Conservation (phyloP, 1,140 invertebrate species). For the Cecropterus lyciades region DNA sequence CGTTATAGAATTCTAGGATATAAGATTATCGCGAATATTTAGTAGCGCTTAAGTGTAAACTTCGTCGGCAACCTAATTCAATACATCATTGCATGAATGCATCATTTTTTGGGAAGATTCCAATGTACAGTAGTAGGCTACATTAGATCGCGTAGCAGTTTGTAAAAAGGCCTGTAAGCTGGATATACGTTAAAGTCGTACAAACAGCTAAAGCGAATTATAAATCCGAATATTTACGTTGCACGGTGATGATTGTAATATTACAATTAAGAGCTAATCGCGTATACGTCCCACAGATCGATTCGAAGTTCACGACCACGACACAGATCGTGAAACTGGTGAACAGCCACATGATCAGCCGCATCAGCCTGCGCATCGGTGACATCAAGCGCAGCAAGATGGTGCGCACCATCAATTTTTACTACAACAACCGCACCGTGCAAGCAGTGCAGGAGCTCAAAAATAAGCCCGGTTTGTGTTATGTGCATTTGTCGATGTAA, state of each 20-base stretch:
- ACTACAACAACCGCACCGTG: constrained; percentile 98
- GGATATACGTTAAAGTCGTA: no score
- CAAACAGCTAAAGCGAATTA: no score
- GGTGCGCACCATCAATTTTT: constrained; percentile 98
- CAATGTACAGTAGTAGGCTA: no score
- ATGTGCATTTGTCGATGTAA: no score
- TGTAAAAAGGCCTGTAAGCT: no score
- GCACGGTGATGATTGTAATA: background rate
- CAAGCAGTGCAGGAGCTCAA: constrained; percentile 98
- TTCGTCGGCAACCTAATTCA: no score
- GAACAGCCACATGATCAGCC: constrained; percentile 97
- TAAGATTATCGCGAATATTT: no score
- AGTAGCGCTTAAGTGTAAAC: no score
- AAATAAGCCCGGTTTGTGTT: constrained; percentile 90
- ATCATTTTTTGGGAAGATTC: no score
- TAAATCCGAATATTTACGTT: background rate
- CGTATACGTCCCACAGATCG: constrained; percentile 85
- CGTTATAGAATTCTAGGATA: no score
- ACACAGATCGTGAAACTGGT: constrained; percentile 98
- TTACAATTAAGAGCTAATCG: constrained; percentile 53
- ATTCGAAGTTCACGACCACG: constrained; percentile 98
- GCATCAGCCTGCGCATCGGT: constrained; percentile 95
- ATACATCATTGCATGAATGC: no score
- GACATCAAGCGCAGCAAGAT: constrained; percentile 98
- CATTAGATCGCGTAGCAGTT: no score